Base-by-base conservation (phyloP, 1,140 invertebrate genomes). In the Pemphigus obesinymphae region DNA sequence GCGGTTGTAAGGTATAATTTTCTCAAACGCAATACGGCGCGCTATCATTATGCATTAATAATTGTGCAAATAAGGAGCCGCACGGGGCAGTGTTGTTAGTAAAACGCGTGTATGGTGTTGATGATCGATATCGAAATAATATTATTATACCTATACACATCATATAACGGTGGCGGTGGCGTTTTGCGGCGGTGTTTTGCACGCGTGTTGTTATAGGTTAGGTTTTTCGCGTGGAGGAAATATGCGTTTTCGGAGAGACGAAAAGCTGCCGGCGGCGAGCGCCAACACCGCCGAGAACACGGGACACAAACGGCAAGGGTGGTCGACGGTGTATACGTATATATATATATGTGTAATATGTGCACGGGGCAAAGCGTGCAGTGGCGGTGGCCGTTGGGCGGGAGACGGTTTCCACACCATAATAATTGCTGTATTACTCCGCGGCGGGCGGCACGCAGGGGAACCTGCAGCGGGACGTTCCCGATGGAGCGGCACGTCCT, bases 161-260 rank as follows among this genome's bases (percentile, higher is more conserved):
- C n/a, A n/a, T n/a, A n/a, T n/a, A n/a, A 40, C 37, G 37, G 37
- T 10, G 37, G 37, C 4, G 37, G 37, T 40, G 37, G 37, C 37
- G 37, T 40, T 10, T 10, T n/a, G 37, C 37, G 37, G 37, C 37
- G 37, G 37, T 5, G 37, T 40, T 4, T 40, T 3, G 66, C 11
- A 15, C 34, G 34, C 31, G 34, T 70, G 66, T 70, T 43, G 66
- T 70, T 70, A 43, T 70, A 70, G 66, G 66, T 70, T 70, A 70
- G 66, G 66, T 70, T 70, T 70, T 43, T 70, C 66, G 23, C 66
- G 40, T 6, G 5, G 66, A 29, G n/a, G 6, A 70, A 43, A 45
- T 23, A 43, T 26, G 40, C 66, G 40, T 70, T 70, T 26, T 23
- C n/a, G 66, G n/a, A 45, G n/a, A 45, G n/a, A 45, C 26, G 34